Evolutionary conservation across 92 coral and sea anemone species (phyloP), one percentile per base, ranked within the genome.

Genomic region (Epizoanthus stellaris): DNA sequence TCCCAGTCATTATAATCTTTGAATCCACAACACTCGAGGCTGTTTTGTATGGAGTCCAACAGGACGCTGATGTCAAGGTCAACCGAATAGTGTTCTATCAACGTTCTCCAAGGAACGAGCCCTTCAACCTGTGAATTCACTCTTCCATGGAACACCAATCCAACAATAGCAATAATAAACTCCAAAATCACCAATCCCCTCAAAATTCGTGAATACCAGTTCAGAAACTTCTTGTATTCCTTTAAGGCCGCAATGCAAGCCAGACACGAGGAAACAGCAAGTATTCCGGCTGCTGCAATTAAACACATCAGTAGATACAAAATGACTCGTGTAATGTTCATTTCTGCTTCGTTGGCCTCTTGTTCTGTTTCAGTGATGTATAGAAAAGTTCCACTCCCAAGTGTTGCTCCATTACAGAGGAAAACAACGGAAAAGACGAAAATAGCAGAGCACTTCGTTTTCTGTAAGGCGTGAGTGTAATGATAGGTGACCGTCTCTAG

Each of bases 21-120:
- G 84, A 90, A 90, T 0, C 93, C 93, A 71, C 93, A 90, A 62
- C 93, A 90, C 38, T 67, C 65, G 23, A 90, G 87, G 9, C 49
- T 61, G 67, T 62, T 90, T 81, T 90, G 93, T 57, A 90, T 86
- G 7, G 57, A 11, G 75, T 90, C 93, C 40, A 79, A 42, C 42
- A 42, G 43, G 59, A 12, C 45, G 43, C 52, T 70, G 45, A 64
- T 64, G 72, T 79, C 83, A 63, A 43, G 71, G 59, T 79, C 83
- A 15, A 20, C 39, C 5, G 65, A 23, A 30, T 90, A 90, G 63
- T 90, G 80, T 67, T 65, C 47, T 13, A 90, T 90, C 10, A 90
- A 73, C 5, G 40, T 52, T 23, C 42, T 58, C 90, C 90, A 86
- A 15, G 88, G 72, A 17, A 81, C 90, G 4, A 90, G 73, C 21